Base-by-base conservation (phyloP, 2,888 invertebrate genomes). In the Formica aserva region DNA sequence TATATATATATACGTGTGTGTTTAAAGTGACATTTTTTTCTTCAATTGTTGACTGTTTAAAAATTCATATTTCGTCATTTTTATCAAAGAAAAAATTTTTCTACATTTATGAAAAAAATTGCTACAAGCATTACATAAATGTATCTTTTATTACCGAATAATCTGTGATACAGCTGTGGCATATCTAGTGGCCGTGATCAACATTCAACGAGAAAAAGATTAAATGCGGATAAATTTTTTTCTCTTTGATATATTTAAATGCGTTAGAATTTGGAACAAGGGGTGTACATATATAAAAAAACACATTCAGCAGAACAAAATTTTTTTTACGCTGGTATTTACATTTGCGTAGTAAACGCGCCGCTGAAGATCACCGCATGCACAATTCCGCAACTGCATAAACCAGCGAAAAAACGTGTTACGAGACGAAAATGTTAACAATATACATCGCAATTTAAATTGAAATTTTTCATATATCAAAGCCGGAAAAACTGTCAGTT, bases 381-480 rank as follows among this genome's bases (percentile, higher is more conserved):
- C 18, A 48, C 48, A 62, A 78, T 62, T 69, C 26, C 45, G 5
- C 26, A 15, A 77, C 57, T 67, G 67, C 57, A 35, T 41, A 71
- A 80, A 78, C 60, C 26, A 45, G 29, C 22, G 29, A 69, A 22
- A 35, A 78, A 80, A 60, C 45, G 4, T 60, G 32, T 71, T 62
- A 45, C 32, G 45, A 69, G 13, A 69, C 18, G 11, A 8, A 45
- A 80, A 62, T 18, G 35, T 62, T 60, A 78, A 78, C 55, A 69
- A 48, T 48, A 69, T 69, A 69, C 45, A 45, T 48, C 13, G 26
- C 69, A 60, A 60, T 80, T 80, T 35, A 48, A 78, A 69, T 52
- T 48, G 29, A 67, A 78, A 69, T 45, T 69, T 62, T 71, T 60
- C 8, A 62, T 35, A 13, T 45, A 8, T 41, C 26, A 60, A 69